Base-by-base conservation (phyloP, 2,797 vertebrate genomes). In the Petrocephalus schoutedeni region DNA sequence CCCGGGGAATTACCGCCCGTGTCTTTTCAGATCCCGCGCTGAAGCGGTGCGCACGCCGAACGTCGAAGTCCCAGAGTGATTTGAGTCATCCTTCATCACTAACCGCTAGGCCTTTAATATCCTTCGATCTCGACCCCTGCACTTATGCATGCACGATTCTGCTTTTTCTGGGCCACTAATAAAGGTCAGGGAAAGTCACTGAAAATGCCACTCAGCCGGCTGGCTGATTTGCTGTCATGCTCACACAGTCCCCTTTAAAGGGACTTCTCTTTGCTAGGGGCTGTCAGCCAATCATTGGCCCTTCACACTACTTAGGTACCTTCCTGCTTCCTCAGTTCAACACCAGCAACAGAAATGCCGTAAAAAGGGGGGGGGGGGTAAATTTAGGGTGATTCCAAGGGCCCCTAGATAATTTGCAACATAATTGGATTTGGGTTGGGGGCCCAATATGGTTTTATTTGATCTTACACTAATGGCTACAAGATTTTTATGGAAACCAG, bases 101-200 rank as follows among this genome's bases (percentile, higher is more conserved):
- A 4, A 82, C 88, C 21, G 3, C 53, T 21, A 14, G 88, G 80
- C 53, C 57, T 89, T 92, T 89, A 89, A 86, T 87, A 87, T 89
- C 90, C 90, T 89, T 88, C 86, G 82, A n/a, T 58, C 87, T 92
- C 92, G 89, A 92, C 89, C 32, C 90, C 92, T 91, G 85, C 89
- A 90, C 57, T 92, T 93, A 92, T 74, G 89, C 92, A 95, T 93
- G 93, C 90, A 54, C 91, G 91, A 90, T 92, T 91, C 90, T 91
- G 90, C 90, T 88, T 88, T 91, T 92, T 92, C 90, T 89, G 89
- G 32, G 16, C 82, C 85, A 64, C 91, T 92, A 90, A 92, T 93
- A 92, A 94, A 94, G 93, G 91, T 91, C 92, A 90, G 89, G 89
- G 91, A 94, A 95, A 93, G 94, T 93, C 92, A 90, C 89, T 88